Base-by-base conservation (phyloP, 2,113 vertebrate genomes). In the Barnardius zonarius region DNA sequence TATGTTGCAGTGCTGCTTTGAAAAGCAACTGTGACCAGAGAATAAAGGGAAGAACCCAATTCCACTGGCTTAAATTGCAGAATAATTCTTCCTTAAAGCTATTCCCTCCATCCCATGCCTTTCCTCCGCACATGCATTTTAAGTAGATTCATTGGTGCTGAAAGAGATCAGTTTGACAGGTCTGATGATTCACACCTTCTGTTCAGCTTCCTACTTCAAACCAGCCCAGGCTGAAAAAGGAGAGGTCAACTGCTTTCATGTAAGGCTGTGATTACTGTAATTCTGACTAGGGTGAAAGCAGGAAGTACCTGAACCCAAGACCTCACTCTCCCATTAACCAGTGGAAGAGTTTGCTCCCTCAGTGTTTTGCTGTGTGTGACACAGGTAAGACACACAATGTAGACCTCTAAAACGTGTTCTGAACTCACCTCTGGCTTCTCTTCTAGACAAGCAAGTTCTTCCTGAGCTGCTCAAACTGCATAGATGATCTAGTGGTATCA, bases 131-230 rank as follows among this genome's bases (percentile, higher is more conserved):
- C 49, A 9, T 44, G 10, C 31, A 7, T 63, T 66, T 80, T 14
- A 90, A 73, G 81, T 92, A 46, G 83, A 92, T 77, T 70, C 91
- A 35, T 43, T 54, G 52, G 73, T 77, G 82, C 90, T 55, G 75
- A 91, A 93, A 39, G 91, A 85, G 90, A 81, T 90, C 1, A 3
- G 30, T 75, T 88, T 89, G 94, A 87, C 92, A 93, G 87, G 41
- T 76, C 68, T 83, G 89, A 67, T 78, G 76, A 51, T 86, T 94
- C 88, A 88, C 86, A 78, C 92, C 89, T 94, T 85, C 92, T 83
- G 17, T 73, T 95, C 78, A 88, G 78, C 82, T 82, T 87, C 70
- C 51, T 86, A 13, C 83, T 90, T 77, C 79, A 81, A 78, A 73
- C 70, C 74, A 87, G 78, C 7, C 24, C 57, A 48, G 44, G 30